phyloP scores from a whole-genome alignment of 2,113 vertebrate genomes.

The Dendropsophus ebraccatus region DNA sequence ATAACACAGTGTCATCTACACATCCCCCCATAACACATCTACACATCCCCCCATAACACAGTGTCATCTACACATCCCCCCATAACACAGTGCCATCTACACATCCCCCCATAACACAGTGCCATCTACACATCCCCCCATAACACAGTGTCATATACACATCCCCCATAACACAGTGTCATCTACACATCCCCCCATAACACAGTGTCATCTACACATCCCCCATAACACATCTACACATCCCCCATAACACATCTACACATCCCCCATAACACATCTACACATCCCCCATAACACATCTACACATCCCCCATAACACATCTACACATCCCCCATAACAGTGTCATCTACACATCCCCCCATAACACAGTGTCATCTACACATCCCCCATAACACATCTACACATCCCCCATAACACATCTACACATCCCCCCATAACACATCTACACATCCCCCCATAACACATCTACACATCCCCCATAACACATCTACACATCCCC shows the following conservation, averaged over 20 bases:
- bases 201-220: background rate
- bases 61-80: background rate
- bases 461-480: background rate
- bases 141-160: background rate
- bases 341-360: background rate
- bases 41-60: background rate
- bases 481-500: background rate
- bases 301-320: background rate
- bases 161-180: background rate
- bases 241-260: background rate
- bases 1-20: background rate
- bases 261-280: background rate
- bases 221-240: no score
- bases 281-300: background rate
- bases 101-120: background rate
- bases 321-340: no score
- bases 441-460: background rate
- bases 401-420: background rate
- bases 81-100: background rate
- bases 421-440: background rate
- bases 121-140: background rate
- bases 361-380: background rate
- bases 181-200: background rate
- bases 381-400: background rate
- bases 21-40: background rate